phyloP scores from a whole-genome alignment of 1,140 invertebrate genomes.

The Drosophila gunungcola region DNA sequence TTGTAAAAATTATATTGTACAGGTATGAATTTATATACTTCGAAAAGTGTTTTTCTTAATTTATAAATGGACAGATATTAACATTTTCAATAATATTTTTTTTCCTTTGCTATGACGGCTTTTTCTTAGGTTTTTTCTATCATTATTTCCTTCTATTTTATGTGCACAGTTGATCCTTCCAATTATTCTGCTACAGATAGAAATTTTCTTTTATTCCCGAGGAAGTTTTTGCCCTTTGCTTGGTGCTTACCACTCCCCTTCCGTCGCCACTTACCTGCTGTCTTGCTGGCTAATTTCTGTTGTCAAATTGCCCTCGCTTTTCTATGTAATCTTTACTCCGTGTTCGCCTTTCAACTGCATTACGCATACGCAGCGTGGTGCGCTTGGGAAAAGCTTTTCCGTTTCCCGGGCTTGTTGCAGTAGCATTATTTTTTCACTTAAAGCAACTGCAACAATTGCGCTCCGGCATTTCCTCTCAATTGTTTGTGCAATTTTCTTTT shows the following conservation, averaged over 20 bases:
- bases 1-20: too few species aligned
- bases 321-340: neutral
- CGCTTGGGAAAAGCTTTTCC: neutral
- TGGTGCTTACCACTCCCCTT: neutral
- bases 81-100: neutral
- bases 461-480: conserved; percentile 8
- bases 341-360: neutral
- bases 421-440: conserved; percentile 33
- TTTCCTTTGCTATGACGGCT: neutral
- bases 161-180: neutral
- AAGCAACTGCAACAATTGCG: conserved; percentile 19
- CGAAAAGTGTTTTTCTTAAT: neutral
- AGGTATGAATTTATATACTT: too few species aligned
- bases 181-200: neutral
- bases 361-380: conserved; percentile 12
- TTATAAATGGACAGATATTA: neutral
- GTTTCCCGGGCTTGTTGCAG: neutral
- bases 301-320: conserved; percentile 7
- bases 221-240: neutral
- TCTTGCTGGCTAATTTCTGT: conserved; percentile 11
- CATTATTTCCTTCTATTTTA: neutral
- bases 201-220: neutral
- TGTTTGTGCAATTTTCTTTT: conserved; percentile 37
- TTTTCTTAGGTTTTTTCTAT: too few species aligned
- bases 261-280: neutral